Evolutionary conservation across 92 coral and sea anemone genomes (phyloP).

Genomic region (Actinostola sp.): DNA sequence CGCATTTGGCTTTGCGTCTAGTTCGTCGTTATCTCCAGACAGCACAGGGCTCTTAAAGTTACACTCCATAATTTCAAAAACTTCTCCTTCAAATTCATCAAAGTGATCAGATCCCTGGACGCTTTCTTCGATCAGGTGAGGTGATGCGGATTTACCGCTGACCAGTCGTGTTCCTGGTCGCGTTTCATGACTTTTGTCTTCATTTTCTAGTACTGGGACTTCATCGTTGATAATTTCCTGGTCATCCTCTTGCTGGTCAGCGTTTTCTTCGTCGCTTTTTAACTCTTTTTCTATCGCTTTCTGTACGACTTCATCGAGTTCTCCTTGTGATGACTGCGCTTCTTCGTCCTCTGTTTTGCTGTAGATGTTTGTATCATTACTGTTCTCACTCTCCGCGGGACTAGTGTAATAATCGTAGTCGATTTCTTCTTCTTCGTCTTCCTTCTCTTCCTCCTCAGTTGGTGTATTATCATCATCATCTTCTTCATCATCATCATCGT

Average conservation of each 20-base stretch:
- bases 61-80: slow-evolving; percentile 39
- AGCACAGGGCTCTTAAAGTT: slow-evolving; percentile 8
- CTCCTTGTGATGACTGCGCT: slow-evolving; percentile 6
- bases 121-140: slow-evolving; percentile 54
- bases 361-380: slow-evolving; percentile 68
- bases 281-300: not conserved
- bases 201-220: not conserved
- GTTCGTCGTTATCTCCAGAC: not conserved
- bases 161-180: slow-evolving; percentile 60
- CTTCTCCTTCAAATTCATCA: slow-evolving; percentile 68
- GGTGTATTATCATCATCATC: slow-evolving; percentile 44
- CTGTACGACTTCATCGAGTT: not conserved
- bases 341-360: slow-evolving; percentile 42
- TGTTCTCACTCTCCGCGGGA: slow-evolving; percentile 61
- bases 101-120: slow-evolving; percentile 43
- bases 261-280: slow-evolving; percentile 15
- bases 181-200: slow-evolving; percentile 1
- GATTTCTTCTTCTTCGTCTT: slow-evolving; percentile 53
- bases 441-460: slow-evolving; percentile 51
- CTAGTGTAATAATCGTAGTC: slow-evolving; percentile 63
- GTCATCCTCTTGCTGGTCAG: slow-evolving; percentile 3
- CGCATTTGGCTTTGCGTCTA: not conserved
- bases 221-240: not conserved
- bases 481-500: slow-evolving; percentile 59
- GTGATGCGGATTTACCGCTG: slow-evolving; percentile 82